Conservation (phyloP, 2,797 vertebrate species). For the Crocidura indochinensis region DNA sequence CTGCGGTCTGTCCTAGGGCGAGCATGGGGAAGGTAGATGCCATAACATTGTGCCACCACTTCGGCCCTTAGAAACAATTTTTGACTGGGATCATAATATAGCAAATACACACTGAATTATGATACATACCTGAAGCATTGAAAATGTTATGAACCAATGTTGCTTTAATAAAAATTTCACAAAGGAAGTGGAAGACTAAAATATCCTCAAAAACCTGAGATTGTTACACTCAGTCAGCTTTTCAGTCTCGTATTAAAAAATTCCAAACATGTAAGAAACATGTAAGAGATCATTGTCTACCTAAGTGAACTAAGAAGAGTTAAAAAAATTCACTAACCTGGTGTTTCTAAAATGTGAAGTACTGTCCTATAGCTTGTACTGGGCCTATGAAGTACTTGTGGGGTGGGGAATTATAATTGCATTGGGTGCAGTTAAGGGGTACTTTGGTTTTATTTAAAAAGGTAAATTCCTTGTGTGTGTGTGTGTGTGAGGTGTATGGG, state of each 20-base stretch:
- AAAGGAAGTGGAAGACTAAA: not conserved
- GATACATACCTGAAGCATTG: not conserved
- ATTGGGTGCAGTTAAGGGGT: no score
- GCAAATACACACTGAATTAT: not conserved
- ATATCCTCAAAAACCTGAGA: not conserved
- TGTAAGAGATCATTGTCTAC: not conserved
- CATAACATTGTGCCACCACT: no score
- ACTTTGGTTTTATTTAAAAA: no score
- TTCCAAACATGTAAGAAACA: not conserved
- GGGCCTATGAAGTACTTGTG: no score
- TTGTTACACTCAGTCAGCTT: not conserved
- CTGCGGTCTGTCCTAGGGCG: no score
- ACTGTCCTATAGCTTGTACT: no score
- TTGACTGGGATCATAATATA: not conserved
- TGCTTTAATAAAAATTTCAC: not conserved
- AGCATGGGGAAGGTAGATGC: no score
- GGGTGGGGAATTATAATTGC: no score
- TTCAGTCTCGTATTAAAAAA: conserved; percentile 16
- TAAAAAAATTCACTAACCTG: not conserved
- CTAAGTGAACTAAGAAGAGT: not conserved
- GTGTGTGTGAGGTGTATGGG: no score
- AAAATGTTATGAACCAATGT: not conserved
- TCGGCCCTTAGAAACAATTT: not conserved
- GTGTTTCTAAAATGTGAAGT: no score
- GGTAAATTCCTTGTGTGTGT: no score